A percentile compares a stretch with the other conserved stretches of the same genome.
phyloP scores from a whole-genome alignment of 2,113 vertebrate species.

The Halichoerus grypus region DNA sequence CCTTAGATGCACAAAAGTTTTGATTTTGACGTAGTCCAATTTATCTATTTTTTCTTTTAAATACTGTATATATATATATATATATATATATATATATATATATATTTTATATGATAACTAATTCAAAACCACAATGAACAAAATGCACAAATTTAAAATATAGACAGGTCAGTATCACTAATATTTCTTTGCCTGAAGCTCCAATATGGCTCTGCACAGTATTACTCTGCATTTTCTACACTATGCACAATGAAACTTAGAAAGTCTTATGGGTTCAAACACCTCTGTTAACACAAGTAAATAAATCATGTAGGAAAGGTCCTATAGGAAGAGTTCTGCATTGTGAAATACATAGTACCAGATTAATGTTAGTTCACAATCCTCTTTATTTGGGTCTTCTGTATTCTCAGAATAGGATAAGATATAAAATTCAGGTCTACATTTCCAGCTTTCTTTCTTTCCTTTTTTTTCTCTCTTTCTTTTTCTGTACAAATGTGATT shows the following conservation, averaged over 20 bases:
- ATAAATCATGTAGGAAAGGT: not conserved
- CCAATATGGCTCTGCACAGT: too few species aligned
- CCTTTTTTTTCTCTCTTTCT: not conserved
- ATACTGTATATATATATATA: not conserved
- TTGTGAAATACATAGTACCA: not conserved
- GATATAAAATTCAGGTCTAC: slow-evolving; percentile 34
- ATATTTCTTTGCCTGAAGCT: not conserved
- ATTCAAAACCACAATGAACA: not conserved
- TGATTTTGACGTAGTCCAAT: not conserved
- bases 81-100: not conserved
- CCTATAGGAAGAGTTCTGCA: not conserved
- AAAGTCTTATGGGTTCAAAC: not conserved
- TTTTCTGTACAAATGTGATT: not conserved
- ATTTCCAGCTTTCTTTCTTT: slow-evolving; percentile 28
- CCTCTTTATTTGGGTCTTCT: slow-evolving; percentile 60
- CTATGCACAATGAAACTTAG: not conserved
- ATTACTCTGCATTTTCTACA: not conserved
- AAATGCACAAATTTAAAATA: not conserved
- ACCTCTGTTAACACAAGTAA: not conserved
- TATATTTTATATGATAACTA: not conserved
- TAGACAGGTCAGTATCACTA: not conserved
- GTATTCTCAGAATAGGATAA: slow-evolving; percentile 45
- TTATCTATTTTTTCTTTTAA: not conserved
- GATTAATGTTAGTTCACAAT: slow-evolving; percentile 13
- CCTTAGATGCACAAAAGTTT: not conserved